phyloP scores from a whole-genome alignment of 2,797 vertebrate species.

The Urophycis tenuis region DNA sequence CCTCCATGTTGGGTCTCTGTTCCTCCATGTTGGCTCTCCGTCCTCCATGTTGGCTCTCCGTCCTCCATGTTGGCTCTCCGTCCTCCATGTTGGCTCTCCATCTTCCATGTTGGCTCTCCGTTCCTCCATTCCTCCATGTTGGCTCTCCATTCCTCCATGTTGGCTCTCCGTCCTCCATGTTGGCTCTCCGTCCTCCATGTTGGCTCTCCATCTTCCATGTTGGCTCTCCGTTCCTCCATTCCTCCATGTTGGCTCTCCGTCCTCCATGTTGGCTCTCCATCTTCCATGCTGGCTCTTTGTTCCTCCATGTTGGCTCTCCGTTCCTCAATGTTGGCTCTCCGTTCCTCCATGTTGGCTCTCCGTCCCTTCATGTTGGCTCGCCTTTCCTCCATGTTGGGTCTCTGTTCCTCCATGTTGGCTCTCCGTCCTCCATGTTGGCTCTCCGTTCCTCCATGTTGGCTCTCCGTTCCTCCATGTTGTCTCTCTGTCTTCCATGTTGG shows the following conservation, averaged over 20 bases:
- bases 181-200: not conserved
- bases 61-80: not conserved
- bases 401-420: too few relatives aligned
- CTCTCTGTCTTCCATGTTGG: not conserved
- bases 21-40: not conserved
- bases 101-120: too few relatives aligned
- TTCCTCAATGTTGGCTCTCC: slow-evolving; percentile 5
- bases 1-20: not conserved
- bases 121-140: not conserved
- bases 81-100: not conserved
- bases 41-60: too few relatives aligned
- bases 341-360: too few relatives aligned
- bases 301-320: not conserved
- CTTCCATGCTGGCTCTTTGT: too few relatives aligned
- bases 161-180: slow-evolving; percentile 38
- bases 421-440: not conserved
- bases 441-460: not conserved
- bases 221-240: slow-evolving; percentile 37
- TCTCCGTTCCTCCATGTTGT: slow-evolving; percentile 45
- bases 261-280: not conserved
- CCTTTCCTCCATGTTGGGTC: not conserved
- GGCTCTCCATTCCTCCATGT: not conserved
- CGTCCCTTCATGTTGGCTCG: not conserved
- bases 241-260: not conserved
- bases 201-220: not conserved